Evolutionary conservation across 2,888 invertebrate species (phyloP), one percentile per base, ranked within the genome.

Genomic region (Pardosa pseudoannulata): DNA sequence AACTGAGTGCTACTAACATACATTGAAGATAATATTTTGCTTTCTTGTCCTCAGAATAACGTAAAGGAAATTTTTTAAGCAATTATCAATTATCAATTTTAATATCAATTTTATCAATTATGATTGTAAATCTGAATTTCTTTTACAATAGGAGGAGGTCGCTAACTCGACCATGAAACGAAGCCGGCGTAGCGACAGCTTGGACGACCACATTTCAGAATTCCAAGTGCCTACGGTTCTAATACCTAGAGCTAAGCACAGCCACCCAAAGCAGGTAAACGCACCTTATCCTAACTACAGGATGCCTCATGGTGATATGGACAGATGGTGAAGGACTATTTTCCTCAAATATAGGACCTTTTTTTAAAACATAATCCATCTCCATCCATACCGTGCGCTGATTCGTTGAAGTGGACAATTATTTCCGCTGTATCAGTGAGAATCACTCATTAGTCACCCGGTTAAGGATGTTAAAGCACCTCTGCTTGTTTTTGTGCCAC

Each of bases 211-310:
- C 64, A 78, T 87, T 1, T 88, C 88, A 6, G 88, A 83, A 3
- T 87, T 87, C 50, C 81, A 74, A 71, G 88, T 88, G 1, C 88
- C 88, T 0, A 80, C 87, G 0, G 87, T 88, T 31, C 74, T 87
- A 32, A 88, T 88, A n/a, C 88, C 88, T 0, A 71, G 88, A 32
- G 88, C 88, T 0, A 82, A 79, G 27, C 88, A 88, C 83, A 87
- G 81, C n/a, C 88, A 88, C 62, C 85, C 88, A 27, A 88, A 88
- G 74, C 86, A 88, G 88, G 88, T 88, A 88, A 88, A 81, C 65
- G 67, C 79, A 62, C 80, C 83, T 56, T 71, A 70, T 36, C 72
- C 78, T 67, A 72, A 75, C 80, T 78, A 85, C 73, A 78, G 76
- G 85, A 70, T 74, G 73, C 85, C 85, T 5, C 56, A 23, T 56